phyloP scores from a whole-genome alignment of 2,888 invertebrate species.

The Sipha maydis region DNA sequence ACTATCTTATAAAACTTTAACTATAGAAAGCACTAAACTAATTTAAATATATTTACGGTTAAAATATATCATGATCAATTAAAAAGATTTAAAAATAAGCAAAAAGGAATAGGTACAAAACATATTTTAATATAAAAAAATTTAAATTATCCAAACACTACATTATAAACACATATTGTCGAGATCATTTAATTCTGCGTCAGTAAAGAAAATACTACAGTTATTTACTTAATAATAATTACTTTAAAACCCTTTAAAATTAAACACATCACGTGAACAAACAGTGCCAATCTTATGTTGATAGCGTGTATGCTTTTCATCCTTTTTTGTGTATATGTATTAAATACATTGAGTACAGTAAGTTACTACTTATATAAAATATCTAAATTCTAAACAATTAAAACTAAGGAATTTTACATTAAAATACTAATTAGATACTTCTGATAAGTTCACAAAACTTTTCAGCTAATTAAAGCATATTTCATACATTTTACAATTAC shows the following conservation, averaged over 20 bases:
- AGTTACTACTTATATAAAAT: no score
- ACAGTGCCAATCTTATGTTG: slow-evolving; percentile 22
- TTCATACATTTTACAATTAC: no score
- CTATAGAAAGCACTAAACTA: no score
- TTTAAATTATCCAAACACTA: neutral
- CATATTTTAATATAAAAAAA: neutral
- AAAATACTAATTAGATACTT: no score
- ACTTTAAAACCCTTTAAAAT: slow-evolving; percentile 27
- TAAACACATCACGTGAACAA: slow-evolving; percentile 22
- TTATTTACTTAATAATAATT: slow-evolving; percentile 26
- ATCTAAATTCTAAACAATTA: no score
- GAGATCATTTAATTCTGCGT: slow-evolving; percentile 20
- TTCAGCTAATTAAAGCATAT: no score
- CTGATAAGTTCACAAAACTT: no score
- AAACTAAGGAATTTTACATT: no score
- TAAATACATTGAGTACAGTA: neutral
- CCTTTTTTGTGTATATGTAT: neutral
- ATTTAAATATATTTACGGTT: no score
- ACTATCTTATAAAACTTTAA: no score
- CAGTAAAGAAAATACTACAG: neutral
- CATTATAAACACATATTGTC: slow-evolving; percentile 2
- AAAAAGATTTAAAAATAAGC: neutral
- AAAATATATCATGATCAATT: neutral
- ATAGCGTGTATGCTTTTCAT: slow-evolving; percentile 1
- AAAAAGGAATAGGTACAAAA: neutral